Conservation (phyloP, 1,140 invertebrate genomes). For the Myzus persicae region DNA sequence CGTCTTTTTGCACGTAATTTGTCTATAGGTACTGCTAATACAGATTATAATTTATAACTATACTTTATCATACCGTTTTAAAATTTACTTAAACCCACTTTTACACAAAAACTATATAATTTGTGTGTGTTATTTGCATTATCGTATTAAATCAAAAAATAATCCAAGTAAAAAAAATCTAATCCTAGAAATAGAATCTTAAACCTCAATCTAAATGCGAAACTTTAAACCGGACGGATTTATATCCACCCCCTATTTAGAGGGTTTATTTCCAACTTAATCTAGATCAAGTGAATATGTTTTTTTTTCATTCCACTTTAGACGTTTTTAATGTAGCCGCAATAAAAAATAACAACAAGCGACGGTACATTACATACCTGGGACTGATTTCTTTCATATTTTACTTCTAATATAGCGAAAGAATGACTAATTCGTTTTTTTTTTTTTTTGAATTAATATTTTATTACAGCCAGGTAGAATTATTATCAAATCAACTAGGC, state of each 20-base stretch:
- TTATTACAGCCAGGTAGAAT: neutral
- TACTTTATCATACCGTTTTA: neutral
- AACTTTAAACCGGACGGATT: constrained; percentile 2
- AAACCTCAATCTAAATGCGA: constrained; percentile 38
- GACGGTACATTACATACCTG: neutral
- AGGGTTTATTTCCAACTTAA: constrained; percentile 29
- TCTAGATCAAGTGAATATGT: constrained; percentile 29
- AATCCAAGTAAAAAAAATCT: neutral
- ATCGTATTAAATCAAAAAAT: neutral
- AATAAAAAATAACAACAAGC: neutral
- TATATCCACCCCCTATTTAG: neutral
- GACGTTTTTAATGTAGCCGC: neutral
- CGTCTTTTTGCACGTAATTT: neutral
- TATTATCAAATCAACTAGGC: neutral
- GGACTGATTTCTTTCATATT: neutral
- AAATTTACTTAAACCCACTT: neutral
- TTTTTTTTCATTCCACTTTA: constrained; percentile 18
- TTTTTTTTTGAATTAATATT: neutral
- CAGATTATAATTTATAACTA: neutral
- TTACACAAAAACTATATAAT: neutral
- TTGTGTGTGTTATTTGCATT: neutral
- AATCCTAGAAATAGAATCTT: constrained; percentile 30
- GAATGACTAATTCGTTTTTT: neutral
- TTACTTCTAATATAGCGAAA: neutral
- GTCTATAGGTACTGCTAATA: too few species aligned